Percentiles rank a stretch among this genome's conserved stretches.
Evolutionary conservation across 2,888 invertebrate genomes (phyloP).

Genomic region (Serrognathus titanus): DNA sequence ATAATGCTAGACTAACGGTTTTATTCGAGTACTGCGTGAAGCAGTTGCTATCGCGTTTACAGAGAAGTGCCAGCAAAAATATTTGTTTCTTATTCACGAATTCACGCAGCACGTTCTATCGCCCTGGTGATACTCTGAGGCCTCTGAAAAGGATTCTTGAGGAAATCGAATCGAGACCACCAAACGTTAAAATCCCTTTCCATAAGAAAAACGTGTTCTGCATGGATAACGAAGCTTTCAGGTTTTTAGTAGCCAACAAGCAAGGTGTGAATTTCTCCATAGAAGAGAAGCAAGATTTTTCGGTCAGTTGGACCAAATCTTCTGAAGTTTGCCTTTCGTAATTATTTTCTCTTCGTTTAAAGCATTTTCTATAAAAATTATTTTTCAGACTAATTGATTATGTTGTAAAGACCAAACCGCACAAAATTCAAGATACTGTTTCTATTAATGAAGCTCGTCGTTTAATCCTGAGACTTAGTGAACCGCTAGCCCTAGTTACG

Average conservation of each 20-base stretch:
- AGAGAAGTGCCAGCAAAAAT: slow-evolving; percentile 20
- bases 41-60: slow-evolving; percentile 18
- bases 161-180: slow-evolving; percentile 10
- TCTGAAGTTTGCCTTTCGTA: slow-evolving; percentile 7
- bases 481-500: slow-evolving; percentile 42
- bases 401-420: slow-evolving; percentile 27
- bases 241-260: slow-evolving; percentile 14
- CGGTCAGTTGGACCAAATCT: slow-evolving; percentile 16
- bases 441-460: slow-evolving; percentile 41
- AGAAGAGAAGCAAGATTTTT: slow-evolving; percentile 7
- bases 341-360: neutral
- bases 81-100: slow-evolving; percentile 23
- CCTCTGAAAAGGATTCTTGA: slow-evolving; percentile 10
- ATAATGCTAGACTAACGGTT: slow-evolving; percentile 18
- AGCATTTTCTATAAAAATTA: neutral
- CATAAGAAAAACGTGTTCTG: slow-evolving; percentile 14
- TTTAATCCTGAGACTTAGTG: slow-evolving; percentile 37
- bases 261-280: slow-evolving; percentile 5
- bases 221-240: slow-evolving; percentile 21
- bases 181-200: slow-evolving; percentile 14
- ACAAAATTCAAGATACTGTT: slow-evolving; percentile 36
- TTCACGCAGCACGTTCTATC: slow-evolving; percentile 19
- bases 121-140: slow-evolving; percentile 21
- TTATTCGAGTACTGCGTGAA: slow-evolving; percentile 23
- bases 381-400: slow-evolving; percentile 12